phyloP scores from a whole-genome alignment of 1,140 invertebrate genomes.

The Pomacea maculata region DNA sequence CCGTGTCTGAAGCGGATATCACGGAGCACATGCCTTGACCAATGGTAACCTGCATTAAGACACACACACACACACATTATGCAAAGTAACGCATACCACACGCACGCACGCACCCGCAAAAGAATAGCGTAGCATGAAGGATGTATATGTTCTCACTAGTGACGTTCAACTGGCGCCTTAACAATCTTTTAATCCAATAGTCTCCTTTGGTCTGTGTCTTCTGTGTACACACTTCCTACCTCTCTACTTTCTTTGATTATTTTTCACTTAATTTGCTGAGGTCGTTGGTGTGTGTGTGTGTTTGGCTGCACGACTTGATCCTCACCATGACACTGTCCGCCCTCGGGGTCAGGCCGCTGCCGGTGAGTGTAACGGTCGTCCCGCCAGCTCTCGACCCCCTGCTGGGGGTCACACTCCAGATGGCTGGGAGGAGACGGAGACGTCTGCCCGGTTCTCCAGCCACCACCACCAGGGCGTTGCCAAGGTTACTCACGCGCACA shows the following conservation, averaged over 20 bases:
- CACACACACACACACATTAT: background rate
- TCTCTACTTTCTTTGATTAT: background rate
- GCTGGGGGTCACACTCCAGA: slow-evolving; percentile 32
- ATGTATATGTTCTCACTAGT: too few relatives aligned
- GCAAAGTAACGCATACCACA: background rate
- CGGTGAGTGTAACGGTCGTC: slow-evolving; percentile 36
- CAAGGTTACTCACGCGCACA: slow-evolving; percentile 38
- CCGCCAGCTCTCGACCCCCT: slow-evolving; percentile 41
- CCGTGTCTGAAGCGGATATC: background rate
- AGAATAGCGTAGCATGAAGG: background rate
- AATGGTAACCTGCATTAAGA: background rate
- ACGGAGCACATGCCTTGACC: background rate
- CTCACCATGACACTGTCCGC: slow-evolving; percentile 17
- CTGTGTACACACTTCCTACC: background rate
- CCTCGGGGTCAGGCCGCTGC: slow-evolving; percentile 31
- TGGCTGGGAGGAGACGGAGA: slow-evolving; percentile 37
- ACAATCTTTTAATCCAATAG: too few relatives aligned
- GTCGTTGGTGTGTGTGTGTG: background rate
- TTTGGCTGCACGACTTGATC: slow-evolving; percentile 14
- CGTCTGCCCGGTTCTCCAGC: slow-evolving; percentile 11
- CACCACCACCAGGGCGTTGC: slow-evolving; percentile 37
- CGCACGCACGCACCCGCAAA: background rate
- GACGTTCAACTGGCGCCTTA: too few relatives aligned
- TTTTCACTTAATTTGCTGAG: background rate
- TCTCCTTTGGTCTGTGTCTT: too few relatives aligned